Base-by-base conservation (phyloP, 2,113 vertebrate genomes). In the Neogale vison region DNA sequence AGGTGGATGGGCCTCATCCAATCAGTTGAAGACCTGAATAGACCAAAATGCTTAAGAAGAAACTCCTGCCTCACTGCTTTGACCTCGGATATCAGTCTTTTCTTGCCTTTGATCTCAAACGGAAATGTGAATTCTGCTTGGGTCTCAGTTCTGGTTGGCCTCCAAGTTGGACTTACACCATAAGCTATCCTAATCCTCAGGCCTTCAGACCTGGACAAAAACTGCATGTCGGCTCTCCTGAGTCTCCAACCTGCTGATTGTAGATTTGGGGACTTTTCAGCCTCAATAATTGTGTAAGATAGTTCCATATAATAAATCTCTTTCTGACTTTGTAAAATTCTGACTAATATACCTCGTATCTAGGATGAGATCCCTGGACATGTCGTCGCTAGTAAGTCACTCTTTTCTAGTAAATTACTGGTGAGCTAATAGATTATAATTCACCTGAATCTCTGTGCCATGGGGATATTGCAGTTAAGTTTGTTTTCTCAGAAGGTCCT, bases 401-500 rank as follows among this genome's bases (percentile, higher is more conserved):
- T 90, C 36, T 84, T 80, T 1, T 50, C 36, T 76, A 91, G 26
- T 84, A 84, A 93, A 57, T 14, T 77, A 76, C 29, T 81, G 77
- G 69, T 15, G 83, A 79, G 15, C 9, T 61, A 86, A 87, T 12
- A 59, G 21, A 61, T 77, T 74, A 72, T 91, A 88, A 86, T 74
- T 34, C 3, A 91, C 13, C 63, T 31, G 29, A 76, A 59, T 85
- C 1, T 72, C 42, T 15, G 57, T 89, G 31, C 6, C 2, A 55
- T 47, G 12, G 39, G 14, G 9, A 96, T 52, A 21, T 89, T 91
- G 17, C 11, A 74, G n/a, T 80, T 23, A 88, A 88, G 17, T 31
- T 82, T 93, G 34, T 82, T 92, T 90, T 65, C n/a, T 91, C 72
- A 82, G 20, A 36, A 90, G 6, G 26, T 65, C 39, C 88, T 94